Evolutionary conservation across 2,797 vertebrate species (phyloP).

Genomic region (Sebastes oblongus): DNA sequence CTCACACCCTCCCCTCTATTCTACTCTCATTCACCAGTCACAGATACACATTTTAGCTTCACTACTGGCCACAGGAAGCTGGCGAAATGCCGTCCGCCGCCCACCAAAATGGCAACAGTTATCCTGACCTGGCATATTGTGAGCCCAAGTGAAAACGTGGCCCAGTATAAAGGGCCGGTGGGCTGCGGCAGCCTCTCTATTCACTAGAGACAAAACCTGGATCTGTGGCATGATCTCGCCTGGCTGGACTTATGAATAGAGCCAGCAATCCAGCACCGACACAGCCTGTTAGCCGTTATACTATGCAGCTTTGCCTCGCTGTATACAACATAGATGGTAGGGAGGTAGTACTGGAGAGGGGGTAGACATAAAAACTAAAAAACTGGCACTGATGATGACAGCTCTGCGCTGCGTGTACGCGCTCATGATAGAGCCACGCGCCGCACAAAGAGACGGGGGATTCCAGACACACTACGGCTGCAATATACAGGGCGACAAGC

Average conservation of each 20-base stretch:
- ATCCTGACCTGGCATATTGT: slow-evolving; percentile 84
- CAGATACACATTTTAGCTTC: slow-evolving; percentile 34
- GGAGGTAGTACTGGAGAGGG: slow-evolving; percentile 4
- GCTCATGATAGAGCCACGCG: slow-evolving; percentile 32
- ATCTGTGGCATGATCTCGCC: slow-evolving; percentile 78
- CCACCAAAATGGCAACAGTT: slow-evolving; percentile 76
- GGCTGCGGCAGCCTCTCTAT: slow-evolving; percentile 74
- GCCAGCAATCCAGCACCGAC: slow-evolving; percentile 74
- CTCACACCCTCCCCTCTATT: slow-evolving; percentile 13
- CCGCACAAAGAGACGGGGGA: slow-evolving; percentile 27
- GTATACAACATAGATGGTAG: slow-evolving; percentile 23
- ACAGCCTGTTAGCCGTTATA: slow-evolving; percentile 60
- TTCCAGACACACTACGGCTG: slow-evolving; percentile 27
- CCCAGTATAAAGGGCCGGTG: slow-evolving; percentile 71
- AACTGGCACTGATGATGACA: slow-evolving; percentile 36
- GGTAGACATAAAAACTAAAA: slow-evolving; percentile 18
- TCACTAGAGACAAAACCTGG: slow-evolving; percentile 83
- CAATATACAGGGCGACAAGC: slow-evolving; percentile 30
- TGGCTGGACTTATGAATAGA: slow-evolving; percentile 77
- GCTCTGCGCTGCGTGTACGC: slow-evolving; percentile 21
- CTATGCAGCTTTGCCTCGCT: slow-evolving; percentile 28
- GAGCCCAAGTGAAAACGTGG: slow-evolving; percentile 68
- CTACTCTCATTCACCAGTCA: slow-evolving; percentile 39
- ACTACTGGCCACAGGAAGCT: slow-evolving; percentile 53
- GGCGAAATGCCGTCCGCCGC: slow-evolving; percentile 62